Base-by-base conservation (phyloP, 2,888 invertebrate species). In the Troides helena region DNA sequence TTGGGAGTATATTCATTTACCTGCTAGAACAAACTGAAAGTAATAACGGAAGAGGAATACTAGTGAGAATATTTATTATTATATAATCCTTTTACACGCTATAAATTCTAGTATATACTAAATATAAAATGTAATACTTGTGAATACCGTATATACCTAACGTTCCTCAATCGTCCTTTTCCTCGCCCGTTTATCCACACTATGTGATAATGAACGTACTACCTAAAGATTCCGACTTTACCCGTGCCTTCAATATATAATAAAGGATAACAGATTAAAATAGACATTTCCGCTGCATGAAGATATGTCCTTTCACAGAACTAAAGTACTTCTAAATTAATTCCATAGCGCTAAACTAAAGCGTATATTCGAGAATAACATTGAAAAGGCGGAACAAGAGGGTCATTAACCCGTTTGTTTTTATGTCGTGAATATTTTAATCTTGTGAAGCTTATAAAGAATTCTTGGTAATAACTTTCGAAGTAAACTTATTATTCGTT, bases 341-440 rank as follows among this genome's bases (percentile, higher is more conserved):
- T 65, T 57, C 58, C 39, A 65, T 39, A 65, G 65, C 65, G 57
- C n/a, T 57, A 58, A 65, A 65, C 65, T 65, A 65, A 65, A 65
- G 39, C 65, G 39, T 65, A 65, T 65, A 65, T 65, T 65, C 53
- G 58, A 39, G 4, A 23, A 57, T 36, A 57, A 65, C 65, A 65
- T 58, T 65, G 65, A 57, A 65, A 65, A 58, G 65, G 65, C 65
- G 65, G 65, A 57, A 39, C 65, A 65, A 65, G 57, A 65, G 43
- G 57, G 57, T 39, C 39, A 36, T 65, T 65, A 58, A 65, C 39
- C 57, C 57, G 36, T 57, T 43, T 30, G 56, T 65, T 58, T 65
- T 65, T 65, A 65, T 18, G 57, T 43, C 23, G 23, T 23, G 21
- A 57, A 43, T 43, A 57, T 65, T 64, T 23, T 57, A 64, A 39